Evolutionary conservation across 2,797 vertebrate genomes (phyloP), one percentile per base, ranked within the genome.

Genomic region (Cirrhinus molitorella): DNA sequence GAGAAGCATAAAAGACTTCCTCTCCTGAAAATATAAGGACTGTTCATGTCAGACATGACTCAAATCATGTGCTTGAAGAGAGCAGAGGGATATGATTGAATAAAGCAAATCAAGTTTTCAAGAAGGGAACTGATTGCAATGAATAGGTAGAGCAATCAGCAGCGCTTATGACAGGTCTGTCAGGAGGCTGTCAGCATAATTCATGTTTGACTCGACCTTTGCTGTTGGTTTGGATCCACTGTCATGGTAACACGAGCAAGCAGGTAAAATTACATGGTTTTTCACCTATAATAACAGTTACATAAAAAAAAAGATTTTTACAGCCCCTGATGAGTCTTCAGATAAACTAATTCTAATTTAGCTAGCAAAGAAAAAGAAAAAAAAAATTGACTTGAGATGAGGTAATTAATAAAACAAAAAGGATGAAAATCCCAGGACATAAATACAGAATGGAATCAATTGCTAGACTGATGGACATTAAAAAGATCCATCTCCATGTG

Each of bases 141-240:
- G 47, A 87, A 76, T 79, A 61, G 76, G 72, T 53, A 73, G 19
- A 76, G 59, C 75, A 87, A 85, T 83, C 81, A 87, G 21, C 63
- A 57, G 57, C 66, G 57, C 66, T 85, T 63, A 66, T 65, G 28
- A n/a, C 66, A 43, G 53, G 57, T 70, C 66, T 65, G 37, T 23
- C 66, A 34, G 45, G 57, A 80, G 55, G 49, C 61, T 80, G 57
- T 84, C 81, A 21, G 51, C 57, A 25, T 49, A 82, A 83, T 65
- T 83, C 61, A 40, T 61, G 80, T 51, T 80, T 14, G 21, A 7
- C 71, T 47, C 45, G 37, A 87, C 68, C 70, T 79, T 74, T 53
- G 45, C 45, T 53, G 34, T 12, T 57, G 57, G 43, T 68, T 80
- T 34, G 25, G 23, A 82, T 78, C 21, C 13, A 31, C 72, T 49